phyloP scores from a whole-genome alignment of 2,888 invertebrate genomes.

The Drosophila affinis region DNA sequence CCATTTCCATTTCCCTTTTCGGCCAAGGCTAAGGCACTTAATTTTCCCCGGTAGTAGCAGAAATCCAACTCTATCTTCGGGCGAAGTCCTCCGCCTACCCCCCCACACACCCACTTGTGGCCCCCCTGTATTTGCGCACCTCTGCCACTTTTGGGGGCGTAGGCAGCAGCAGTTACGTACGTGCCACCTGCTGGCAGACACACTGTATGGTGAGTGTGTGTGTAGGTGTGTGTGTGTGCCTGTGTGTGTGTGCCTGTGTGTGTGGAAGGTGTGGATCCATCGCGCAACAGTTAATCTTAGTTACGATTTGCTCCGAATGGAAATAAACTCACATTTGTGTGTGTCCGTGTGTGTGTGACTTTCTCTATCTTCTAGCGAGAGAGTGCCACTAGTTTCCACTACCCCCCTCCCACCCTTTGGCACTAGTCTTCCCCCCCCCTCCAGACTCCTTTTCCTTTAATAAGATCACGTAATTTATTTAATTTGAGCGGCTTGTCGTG shows the following conservation, averaged over 20 bases:
- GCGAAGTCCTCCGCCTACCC: neutral
- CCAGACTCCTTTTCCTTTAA: constrained; percentile 50
- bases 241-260: constrained; percentile 2
- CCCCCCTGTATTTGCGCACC: no score
- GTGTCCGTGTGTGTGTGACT: constrained; percentile 9
- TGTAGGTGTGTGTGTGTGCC: constrained; percentile 19
- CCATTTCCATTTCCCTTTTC: neutral
- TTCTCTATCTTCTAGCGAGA: constrained; percentile 17
- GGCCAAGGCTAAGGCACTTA: neutral
- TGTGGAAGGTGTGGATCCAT: constrained; percentile 52
- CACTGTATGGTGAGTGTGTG: no score
- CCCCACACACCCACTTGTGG: no score
- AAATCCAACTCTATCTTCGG: neutral
- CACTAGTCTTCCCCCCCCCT: neutral
- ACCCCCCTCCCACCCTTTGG: neutral
- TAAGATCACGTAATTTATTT: constrained; percentile 78
- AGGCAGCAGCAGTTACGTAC: constrained; percentile 1
- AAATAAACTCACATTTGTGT: constrained; percentile 70
- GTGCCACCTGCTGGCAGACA: constrained; percentile 8
- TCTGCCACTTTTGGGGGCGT: neutral
- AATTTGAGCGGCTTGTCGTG: constrained; percentile 50
- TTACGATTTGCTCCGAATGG: constrained; percentile 67
- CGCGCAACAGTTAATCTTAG: constrained; percentile 77
- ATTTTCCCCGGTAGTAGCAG: neutral
- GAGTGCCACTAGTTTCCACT: neutral